These are phyloP conservation scores for Acipenser oxyrinchus DNA, from an alignment of 2,797 vertebrate genomes.

Conservation along the genomic window DNA sequence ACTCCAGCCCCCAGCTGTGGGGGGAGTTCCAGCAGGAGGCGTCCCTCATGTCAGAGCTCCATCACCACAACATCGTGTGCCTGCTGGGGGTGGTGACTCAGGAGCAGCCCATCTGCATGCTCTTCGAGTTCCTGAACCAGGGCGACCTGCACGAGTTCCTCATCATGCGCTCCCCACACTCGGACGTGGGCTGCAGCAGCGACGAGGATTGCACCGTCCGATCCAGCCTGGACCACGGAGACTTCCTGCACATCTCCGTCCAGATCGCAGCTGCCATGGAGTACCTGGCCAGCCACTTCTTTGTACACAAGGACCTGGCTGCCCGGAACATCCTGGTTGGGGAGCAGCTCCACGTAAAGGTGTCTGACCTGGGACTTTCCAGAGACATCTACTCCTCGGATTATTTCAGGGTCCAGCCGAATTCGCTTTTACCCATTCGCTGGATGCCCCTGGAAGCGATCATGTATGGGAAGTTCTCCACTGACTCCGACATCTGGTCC, in stretches of 20 bases:
- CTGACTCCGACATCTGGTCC: constrained; percentile 93
- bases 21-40: constrained; percentile 92
- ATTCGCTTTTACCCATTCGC: constrained; percentile 85
- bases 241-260: constrained; percentile 86
- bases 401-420: constrained; percentile 86
- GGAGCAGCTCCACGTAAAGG: constrained; percentile 89
- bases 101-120: constrained; percentile 89
- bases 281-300: constrained; percentile 85
- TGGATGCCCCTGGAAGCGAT: constrained; percentile 97
- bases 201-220: constrained; percentile 93
- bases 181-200: constrained; percentile 92
- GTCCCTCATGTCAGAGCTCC: constrained; percentile 79
- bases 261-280: constrained; percentile 95
- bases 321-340: constrained; percentile 91
- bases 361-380: constrained; percentile 93
- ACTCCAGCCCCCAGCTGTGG: constrained; percentile 83
- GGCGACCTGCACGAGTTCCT: constrained; percentile 97
- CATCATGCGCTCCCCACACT: constrained; percentile 93
- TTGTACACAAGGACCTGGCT: constrained; percentile 90
- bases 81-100: constrained; percentile 89
- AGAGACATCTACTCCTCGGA: constrained; percentile 89
- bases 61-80: constrained; percentile 88
- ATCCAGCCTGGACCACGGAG: constrained; percentile 89
- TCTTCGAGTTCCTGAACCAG: constrained; percentile 88
- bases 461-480: constrained; percentile 87